Evolutionary conservation across 2,797 vertebrate species (phyloP).

Genomic region (Triplophysa yarkandensis): DNA sequence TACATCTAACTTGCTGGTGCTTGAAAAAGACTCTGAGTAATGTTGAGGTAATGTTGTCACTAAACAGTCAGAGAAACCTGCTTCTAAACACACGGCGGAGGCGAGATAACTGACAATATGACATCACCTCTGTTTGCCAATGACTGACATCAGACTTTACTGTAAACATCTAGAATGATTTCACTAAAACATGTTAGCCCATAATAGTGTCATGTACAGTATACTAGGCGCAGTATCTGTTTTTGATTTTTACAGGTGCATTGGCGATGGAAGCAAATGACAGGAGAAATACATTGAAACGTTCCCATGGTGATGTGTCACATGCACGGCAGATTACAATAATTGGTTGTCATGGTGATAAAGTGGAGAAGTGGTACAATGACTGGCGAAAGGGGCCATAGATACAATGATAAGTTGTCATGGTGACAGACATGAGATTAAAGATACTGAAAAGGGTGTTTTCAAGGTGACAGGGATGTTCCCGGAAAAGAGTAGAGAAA

Average conservation of each 20-base stretch:
- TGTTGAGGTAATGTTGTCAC: constrained; percentile 20
- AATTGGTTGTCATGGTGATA: neutral
- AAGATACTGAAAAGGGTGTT: neutral
- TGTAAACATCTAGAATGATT: constrained; percentile 9
- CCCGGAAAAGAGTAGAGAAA: neutral
- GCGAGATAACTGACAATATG: constrained; percentile 28
- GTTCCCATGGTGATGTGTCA: neutral
- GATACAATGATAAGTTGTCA: neutral
- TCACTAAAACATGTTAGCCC: neutral
- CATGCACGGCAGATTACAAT: neutral
- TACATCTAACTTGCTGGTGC: constrained; percentile 26
- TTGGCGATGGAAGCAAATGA: too few species aligned
- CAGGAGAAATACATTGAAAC: neutral
- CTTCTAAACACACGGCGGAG: constrained; percentile 17
- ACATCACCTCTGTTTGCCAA: neutral
- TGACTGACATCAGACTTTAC: constrained; percentile 2
- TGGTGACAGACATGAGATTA: neutral
- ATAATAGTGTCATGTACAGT: neutral
- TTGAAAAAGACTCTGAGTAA: constrained; percentile 32
- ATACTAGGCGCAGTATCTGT: neutral
- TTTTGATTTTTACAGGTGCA: neutral
- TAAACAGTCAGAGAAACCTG: constrained; percentile 20
- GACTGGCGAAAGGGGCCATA: neutral
- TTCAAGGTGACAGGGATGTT: neutral
- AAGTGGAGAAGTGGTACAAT: neutral